Evolutionary conservation across 2,797 vertebrate genomes (phyloP), one percentile per base, ranked within the genome.

Genomic region (Lycodopsis pacificus): DNA sequence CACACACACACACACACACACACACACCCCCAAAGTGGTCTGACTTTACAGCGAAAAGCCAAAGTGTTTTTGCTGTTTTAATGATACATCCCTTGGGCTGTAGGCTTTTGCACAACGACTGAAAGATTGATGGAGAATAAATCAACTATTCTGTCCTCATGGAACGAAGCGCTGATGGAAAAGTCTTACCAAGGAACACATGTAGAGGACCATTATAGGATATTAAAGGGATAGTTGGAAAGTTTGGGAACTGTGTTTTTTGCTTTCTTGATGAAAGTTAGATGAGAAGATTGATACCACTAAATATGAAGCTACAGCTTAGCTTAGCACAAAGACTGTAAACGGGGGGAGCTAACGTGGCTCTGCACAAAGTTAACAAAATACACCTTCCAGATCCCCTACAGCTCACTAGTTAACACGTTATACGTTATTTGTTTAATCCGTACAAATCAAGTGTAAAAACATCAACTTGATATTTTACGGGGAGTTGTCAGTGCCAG

Each of bases 91-190:
- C 19, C 25, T 36, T 62, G 44, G 56, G 25, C 56, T 80, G 54
- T 4, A 57, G 71, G 46, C 4, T 54, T 68, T 71, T 57, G 51
- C 63, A 40, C 64, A 76, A 7, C 19, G 65, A 61, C 36, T 49
- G 64, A 76, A 70, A 76, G 48, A 70, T 51, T 84, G 61, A 72
- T 59, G 32, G 49, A 79, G 62, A 84, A 91, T 86, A 83, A 80
- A 84, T 91, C 72, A 93, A 57, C 87, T 78, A 92, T 90, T 90
- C 25, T 59, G 32, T 82, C 57, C 64, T 20, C 57, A 32, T 20
- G 32, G 34, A 44, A 54, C 1, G 3, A n/a, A n/a, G 48, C 10
- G 15, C 48, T 76, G 34, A 54, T 58, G 62, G 49, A 63, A 75
- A 76, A 46, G 0, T 70, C 34, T 56, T 40, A 69, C 6, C 5